phyloP scores from a whole-genome alignment of 2,797 vertebrate species.

The Alca torda region DNA sequence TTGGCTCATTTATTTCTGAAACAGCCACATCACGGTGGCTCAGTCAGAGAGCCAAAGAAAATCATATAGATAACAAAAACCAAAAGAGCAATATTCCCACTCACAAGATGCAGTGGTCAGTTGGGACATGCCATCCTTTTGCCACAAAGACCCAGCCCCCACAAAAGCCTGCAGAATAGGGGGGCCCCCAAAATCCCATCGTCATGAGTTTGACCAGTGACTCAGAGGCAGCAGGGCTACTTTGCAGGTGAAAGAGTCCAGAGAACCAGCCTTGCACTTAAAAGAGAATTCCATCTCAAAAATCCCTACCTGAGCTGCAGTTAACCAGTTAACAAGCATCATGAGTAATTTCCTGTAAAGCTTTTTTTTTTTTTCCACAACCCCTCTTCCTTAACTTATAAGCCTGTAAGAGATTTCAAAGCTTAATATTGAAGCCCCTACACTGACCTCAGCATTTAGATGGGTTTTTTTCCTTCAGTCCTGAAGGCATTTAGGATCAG shows the following conservation, averaged over 20 bases:
- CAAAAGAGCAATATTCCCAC: background rate
- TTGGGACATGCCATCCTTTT: background rate
- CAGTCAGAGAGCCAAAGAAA: background rate
- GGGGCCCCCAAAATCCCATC: background rate
- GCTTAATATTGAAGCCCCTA: background rate
- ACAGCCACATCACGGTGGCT: background rate
- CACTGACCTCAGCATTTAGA: background rate
- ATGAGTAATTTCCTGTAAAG: background rate
- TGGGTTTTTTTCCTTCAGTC: background rate
- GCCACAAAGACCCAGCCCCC: background rate
- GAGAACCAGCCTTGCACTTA: background rate
- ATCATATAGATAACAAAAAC: background rate
- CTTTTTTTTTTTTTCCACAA: background rate
- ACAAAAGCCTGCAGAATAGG: background rate
- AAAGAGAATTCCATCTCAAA: background rate
- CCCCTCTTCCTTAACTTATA: background rate
- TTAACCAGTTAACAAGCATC: background rate
- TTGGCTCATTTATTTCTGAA: background rate
- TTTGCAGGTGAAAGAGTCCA: background rate
- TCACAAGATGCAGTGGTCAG: rapidly evolving
- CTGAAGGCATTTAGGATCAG: background rate
- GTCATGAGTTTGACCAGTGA: background rate
- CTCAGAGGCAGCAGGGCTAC: background rate
- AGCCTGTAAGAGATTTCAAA: background rate
- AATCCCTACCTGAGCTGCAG: background rate